Percentiles rank a stretch among this genome's conserved stretches.
Evolutionary conservation across 2,888 invertebrate genomes (phyloP).

Genomic region (Tortricodes alternella): DNA sequence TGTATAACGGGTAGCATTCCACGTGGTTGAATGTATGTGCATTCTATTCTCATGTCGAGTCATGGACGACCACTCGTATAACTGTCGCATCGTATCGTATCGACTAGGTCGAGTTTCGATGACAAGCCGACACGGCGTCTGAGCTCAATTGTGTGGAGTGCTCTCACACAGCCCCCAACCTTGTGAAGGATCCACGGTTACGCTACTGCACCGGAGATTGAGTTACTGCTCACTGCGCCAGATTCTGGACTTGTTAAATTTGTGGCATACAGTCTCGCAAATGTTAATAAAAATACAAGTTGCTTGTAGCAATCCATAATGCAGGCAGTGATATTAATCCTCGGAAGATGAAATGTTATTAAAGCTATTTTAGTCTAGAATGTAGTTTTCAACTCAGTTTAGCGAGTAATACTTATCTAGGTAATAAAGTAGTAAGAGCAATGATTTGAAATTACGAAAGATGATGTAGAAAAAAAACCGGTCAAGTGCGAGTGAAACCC

Average conservation of each 20-base stretch:
- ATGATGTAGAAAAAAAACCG: too few relatives aligned
- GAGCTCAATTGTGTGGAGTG: constrained; percentile 50
- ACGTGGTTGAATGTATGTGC: constrained; percentile 13
- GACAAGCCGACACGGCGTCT: constrained; percentile 48
- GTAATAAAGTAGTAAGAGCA: too few relatives aligned
- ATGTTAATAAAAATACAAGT: not conserved
- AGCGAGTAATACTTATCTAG: too few relatives aligned
- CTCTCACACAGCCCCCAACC: constrained; percentile 39
- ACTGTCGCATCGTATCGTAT: constrained; percentile 43
- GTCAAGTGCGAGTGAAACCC: too few relatives aligned
- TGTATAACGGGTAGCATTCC: constrained; percentile 15
- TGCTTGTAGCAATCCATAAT: too few relatives aligned
- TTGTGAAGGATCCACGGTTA: constrained; percentile 55
- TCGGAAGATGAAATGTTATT: too few relatives aligned
- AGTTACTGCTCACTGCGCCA: constrained; percentile 45
- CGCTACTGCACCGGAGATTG: constrained; percentile 61
- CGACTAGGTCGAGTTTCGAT: constrained; percentile 34
- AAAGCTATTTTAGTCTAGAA: not conserved
- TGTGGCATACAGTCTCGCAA: not conserved
- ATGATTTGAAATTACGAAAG: too few relatives aligned
- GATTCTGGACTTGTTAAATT: constrained; percentile 13
- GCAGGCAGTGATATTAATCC: too few relatives aligned
- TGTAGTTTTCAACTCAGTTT: too few relatives aligned
- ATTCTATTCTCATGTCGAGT: constrained; percentile 55
- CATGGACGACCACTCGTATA: constrained; percentile 54